phyloP scores from a whole-genome alignment of 2,888 invertebrate genomes.

The Saturnia japonica region DNA sequence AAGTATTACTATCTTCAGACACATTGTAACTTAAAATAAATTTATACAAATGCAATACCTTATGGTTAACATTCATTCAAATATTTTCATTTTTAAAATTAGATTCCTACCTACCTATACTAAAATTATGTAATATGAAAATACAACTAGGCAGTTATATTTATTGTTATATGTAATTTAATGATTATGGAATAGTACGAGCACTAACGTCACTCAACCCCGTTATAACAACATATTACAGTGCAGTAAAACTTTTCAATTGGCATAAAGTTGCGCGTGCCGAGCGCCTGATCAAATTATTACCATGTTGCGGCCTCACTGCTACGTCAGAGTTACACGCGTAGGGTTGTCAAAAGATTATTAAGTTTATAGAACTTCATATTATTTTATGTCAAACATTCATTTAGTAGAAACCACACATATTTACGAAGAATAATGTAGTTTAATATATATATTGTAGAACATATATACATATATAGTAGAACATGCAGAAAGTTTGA shows the following conservation, averaged over 20 bases:
- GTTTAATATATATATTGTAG: too few species aligned
- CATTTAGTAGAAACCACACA: neutral
- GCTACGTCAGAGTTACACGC: slow-evolving; percentile 51
- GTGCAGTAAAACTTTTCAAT: slow-evolving; percentile 62
- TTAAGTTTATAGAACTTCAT: neutral
- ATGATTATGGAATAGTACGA: slow-evolving; percentile 40
- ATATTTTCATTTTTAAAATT: neutral
- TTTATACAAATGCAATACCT: neutral
- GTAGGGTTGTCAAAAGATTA: slow-evolving; percentile 15
- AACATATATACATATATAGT: too few species aligned
- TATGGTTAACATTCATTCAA: neutral
- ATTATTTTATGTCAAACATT: neutral
- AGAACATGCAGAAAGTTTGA: too few species aligned
- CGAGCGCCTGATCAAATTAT: slow-evolving; percentile 78
- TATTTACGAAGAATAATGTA: too few species aligned
- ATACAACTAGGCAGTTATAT: slow-evolving; percentile 21
- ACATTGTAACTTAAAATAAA: neutral
- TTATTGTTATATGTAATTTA: slow-evolving; percentile 32
- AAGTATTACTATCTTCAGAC: neutral
- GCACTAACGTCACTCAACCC: slow-evolving; percentile 35
- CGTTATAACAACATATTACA: slow-evolving; percentile 71
- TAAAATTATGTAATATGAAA: neutral
- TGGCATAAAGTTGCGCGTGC: slow-evolving; percentile 39
- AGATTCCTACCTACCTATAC: too few species aligned
- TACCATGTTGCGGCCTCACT: slow-evolving; percentile 70